Conservation (phyloP, 1,140 invertebrate species). For the Sarcophaga bullata region DNA sequence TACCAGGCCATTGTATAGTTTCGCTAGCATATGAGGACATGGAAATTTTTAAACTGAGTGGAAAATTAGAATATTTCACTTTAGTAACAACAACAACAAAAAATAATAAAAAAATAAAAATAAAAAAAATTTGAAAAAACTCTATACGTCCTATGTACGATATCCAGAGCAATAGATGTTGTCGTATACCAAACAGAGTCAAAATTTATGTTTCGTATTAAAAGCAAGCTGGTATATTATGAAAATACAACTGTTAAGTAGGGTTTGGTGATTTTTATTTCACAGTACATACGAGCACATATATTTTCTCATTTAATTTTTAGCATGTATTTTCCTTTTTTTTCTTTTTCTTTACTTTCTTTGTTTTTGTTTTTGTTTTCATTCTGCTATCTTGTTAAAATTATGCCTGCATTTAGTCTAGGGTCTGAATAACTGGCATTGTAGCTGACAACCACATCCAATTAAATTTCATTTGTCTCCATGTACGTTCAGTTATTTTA, state of each 20-base stretch:
- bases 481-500: neutral
- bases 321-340: neutral
- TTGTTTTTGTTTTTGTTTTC: neutral
- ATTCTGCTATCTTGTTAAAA: conserved; percentile 9
- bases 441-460: conserved; percentile 44
- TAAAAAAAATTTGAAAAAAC: no score
- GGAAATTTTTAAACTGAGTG: conserved; percentile 8
- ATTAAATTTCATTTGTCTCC: conserved; percentile 47
- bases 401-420: conserved; percentile 3
- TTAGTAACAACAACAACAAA: neutral
- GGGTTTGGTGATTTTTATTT: neutral
- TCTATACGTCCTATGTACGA: no score
- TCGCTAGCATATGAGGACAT: neutral
- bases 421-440: conserved; percentile 28
- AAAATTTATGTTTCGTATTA: conserved; percentile 4
- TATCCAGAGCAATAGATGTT: no score
- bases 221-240: neutral
- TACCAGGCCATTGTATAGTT: neutral
- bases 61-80: conserved; percentile 15
- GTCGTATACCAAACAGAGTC: neutral
- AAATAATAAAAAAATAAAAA: no score
- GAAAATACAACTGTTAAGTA: neutral
- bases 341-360: no score
- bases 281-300: no score
- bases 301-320: neutral